These are phyloP conservation scores for Cyprinodon brontotheroides DNA, from an alignment of 2,113 vertebrate genomes.

Conservation along the genomic window DNA sequence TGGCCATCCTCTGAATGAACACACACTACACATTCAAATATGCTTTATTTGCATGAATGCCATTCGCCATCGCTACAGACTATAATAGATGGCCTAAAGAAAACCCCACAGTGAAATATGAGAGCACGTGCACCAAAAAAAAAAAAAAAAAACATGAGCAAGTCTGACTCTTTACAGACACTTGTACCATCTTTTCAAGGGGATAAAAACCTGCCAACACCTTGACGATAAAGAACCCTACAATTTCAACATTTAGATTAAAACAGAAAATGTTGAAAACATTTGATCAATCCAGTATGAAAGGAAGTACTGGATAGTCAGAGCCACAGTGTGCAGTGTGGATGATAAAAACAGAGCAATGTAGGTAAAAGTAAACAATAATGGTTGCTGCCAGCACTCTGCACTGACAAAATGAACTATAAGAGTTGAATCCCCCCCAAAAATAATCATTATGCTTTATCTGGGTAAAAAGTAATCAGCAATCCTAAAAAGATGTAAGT, in stretches of 20 bases:
- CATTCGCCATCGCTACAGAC: conserved; percentile 34
- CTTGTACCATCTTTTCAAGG: neutral
- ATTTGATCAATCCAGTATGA: conserved; percentile 17
- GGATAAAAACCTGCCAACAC: neutral
- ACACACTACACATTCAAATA: conserved; percentile 44
- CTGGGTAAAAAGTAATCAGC: no score
- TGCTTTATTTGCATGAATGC: conserved; percentile 61
- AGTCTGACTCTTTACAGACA: neutral
- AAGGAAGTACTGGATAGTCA: conserved; percentile 56
- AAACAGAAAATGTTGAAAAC: conserved; percentile 22
- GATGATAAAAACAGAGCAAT: conserved; percentile 48
- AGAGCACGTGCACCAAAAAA: neutral
- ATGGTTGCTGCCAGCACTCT: neutral
- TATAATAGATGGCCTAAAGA: conserved; percentile 37
- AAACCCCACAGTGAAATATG: conserved; percentile 12
- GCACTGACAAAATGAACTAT: no score
- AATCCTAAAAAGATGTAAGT: no score
- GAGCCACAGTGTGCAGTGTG: conserved; percentile 44
- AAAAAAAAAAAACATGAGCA: neutral
- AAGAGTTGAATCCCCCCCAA: no score
- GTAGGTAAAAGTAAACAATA: conserved; percentile 50
- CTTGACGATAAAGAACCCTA: neutral
- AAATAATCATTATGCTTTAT: no score
- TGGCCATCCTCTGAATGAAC: conserved; percentile 31
- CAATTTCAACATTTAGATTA: conserved; percentile 8